Conservation (phyloP, 1,140 invertebrate genomes). For the Drosophila asahinai region DNA sequence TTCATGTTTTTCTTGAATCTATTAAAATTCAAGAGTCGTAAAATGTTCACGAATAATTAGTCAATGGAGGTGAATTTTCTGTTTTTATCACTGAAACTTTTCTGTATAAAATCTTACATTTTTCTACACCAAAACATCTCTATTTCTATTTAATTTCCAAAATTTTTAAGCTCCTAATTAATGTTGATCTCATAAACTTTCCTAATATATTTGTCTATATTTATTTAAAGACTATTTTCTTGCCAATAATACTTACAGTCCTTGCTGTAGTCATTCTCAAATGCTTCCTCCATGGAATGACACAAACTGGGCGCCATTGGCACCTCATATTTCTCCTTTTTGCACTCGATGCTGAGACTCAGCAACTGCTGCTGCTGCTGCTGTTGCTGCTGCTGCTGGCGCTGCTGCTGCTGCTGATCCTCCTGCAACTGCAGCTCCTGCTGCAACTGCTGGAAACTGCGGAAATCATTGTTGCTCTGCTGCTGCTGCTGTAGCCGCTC, state of each 20-base stretch:
- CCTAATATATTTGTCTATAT: not conserved
- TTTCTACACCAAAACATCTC: too few relatives aligned
- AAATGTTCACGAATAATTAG: not conserved
- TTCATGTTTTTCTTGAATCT: conserved; percentile 6
- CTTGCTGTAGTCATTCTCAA: conserved; percentile 82
- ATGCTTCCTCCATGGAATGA: conserved; percentile 80
- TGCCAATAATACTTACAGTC: conserved; percentile 76
- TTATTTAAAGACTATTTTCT: not conserved
- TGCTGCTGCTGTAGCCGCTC: conserved; percentile 50
- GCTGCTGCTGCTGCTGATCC: conserved; percentile 54
- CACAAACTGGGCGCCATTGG: conserved; percentile 64
- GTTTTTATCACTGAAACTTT: not conserved
- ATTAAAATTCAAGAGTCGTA: conserved; percentile 15
- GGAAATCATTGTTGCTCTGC: conserved; percentile 43
- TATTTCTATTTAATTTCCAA: not conserved
- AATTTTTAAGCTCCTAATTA: not conserved
- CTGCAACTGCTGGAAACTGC: conserved; percentile 64
- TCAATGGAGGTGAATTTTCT: not conserved
- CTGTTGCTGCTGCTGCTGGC: conserved; percentile 43
- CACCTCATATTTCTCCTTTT: conserved; percentile 79
- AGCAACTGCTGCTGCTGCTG: conserved; percentile 70
- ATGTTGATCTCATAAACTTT: not conserved
- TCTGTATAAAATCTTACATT: not conserved
- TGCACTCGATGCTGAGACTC: conserved; percentile 76
- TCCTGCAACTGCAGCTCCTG: conserved; percentile 60